A percentile compares a stretch with the other conserved stretches of the same genome.
Conservation (phyloP, 2,797 vertebrate species). For the Ptychadena robeensis region DNA sequence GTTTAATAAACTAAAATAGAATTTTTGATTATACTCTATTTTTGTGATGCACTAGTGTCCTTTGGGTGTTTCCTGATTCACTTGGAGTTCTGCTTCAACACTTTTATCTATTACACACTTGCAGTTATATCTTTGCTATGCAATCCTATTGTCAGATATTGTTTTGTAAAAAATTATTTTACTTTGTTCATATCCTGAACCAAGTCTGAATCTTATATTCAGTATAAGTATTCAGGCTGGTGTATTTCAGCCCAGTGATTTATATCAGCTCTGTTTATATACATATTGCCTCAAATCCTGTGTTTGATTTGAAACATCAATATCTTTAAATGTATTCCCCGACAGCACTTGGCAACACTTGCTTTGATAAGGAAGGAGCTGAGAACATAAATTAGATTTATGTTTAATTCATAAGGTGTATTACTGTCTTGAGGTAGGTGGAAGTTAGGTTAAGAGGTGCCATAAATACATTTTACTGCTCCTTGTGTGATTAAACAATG, state of each 20-base stretch:
- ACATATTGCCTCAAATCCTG: slow-evolving; percentile 71
- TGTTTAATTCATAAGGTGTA: slow-evolving; percentile 81
- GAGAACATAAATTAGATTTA: slow-evolving; percentile 77
- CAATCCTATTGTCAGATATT: not conserved
- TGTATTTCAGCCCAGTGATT: slow-evolving; percentile 71
- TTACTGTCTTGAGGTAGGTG: slow-evolving; percentile 72
- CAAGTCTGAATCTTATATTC: slow-evolving; percentile 13
- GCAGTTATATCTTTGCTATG: too few relatives aligned
- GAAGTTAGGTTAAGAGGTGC: slow-evolving; percentile 71
- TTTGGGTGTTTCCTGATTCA: too few relatives aligned
- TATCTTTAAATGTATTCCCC: slow-evolving; percentile 78
- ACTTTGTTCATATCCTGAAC: not conserved
- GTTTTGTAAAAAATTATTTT: not conserved
- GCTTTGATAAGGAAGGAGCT: slow-evolving; percentile 75
- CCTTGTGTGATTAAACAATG: slow-evolving; percentile 73
- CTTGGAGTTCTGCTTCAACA: too few relatives aligned
- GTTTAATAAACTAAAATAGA: too few relatives aligned
- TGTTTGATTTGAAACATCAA: slow-evolving; percentile 72
- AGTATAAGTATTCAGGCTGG: slow-evolving; percentile 52
- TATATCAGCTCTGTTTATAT: slow-evolving; percentile 69
- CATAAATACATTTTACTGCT: slow-evolving; percentile 75
- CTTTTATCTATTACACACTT: too few relatives aligned
- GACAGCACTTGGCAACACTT: slow-evolving; percentile 74
- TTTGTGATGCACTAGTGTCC: too few relatives aligned
- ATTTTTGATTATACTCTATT: too few relatives aligned